Evolutionary conservation across 2,113 vertebrate genomes (phyloP).

Genomic region (Bolborhynchus lineola): DNA sequence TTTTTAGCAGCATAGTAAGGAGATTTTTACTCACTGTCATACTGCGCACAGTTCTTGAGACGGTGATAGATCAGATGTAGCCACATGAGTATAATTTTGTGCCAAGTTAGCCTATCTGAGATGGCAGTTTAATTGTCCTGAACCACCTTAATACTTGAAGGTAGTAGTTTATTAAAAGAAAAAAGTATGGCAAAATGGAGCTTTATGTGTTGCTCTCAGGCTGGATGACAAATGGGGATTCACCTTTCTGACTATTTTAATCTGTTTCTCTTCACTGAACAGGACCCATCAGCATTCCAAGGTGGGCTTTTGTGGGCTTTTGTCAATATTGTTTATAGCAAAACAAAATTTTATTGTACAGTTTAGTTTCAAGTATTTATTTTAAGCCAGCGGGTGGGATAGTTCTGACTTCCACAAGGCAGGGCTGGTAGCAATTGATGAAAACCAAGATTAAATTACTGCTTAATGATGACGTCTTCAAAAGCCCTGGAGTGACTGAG

Average conservation of each 20-base stretch:
- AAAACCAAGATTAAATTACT: conserved; percentile 36
- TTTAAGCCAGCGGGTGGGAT: not conserved
- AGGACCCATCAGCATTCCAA: not conserved
- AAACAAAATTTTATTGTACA: not conserved
- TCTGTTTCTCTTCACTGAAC: conserved; percentile 27
- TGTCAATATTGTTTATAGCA: not conserved
- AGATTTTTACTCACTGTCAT: conserved; percentile 24
- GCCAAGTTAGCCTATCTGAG: conserved; percentile 36
- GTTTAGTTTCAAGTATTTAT: not conserved
- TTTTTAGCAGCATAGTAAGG: conserved; percentile 57
- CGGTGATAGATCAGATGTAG: conserved; percentile 8
- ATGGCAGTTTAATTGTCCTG: conserved; percentile 51
- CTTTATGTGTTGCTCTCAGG: not conserved
- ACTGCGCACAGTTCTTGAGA: conserved; percentile 32
- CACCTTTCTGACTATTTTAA: not conserved
- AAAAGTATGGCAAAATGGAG: not conserved
- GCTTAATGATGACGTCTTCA: conserved; percentile 42
- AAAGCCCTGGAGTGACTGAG: conserved; percentile 22
- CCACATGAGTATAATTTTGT: conserved; percentile 48
- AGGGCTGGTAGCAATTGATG: conserved; percentile 5
- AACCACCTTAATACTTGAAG: conserved; percentile 11
- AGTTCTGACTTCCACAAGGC: not conserved
- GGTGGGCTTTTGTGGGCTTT: not conserved
- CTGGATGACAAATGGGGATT: not conserved
- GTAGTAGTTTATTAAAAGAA: not conserved